Conservation (phyloP, 2,888 invertebrate species). For the Epinotia brunnichana region DNA sequence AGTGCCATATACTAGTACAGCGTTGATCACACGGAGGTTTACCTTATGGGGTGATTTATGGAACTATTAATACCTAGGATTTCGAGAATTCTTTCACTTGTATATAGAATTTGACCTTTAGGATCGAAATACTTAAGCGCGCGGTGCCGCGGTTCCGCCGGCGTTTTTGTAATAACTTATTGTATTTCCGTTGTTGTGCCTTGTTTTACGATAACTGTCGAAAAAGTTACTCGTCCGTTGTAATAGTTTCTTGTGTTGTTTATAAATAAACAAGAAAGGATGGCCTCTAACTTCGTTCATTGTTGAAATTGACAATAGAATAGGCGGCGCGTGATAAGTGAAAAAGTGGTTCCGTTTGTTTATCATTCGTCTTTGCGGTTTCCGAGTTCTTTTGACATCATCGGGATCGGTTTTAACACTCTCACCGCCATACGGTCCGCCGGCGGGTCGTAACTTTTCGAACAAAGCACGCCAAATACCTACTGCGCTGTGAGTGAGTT, state of each 20-base stretch:
- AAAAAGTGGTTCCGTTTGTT: conserved; percentile 33
- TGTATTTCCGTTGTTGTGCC: neutral
- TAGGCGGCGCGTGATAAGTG: conserved; percentile 33
- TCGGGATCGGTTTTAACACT: too few relatives aligned
- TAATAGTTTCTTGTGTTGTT: conserved; percentile 5
- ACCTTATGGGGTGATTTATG: too few relatives aligned
- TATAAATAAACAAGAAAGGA: conserved; percentile 38
- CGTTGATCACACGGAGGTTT: too few relatives aligned
- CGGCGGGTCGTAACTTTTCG: too few relatives aligned
- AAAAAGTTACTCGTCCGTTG: neutral
- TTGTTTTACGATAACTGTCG: neutral
- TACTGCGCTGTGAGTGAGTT: too few relatives aligned
- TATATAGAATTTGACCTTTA: too few relatives aligned
- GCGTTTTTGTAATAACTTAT: neutral
- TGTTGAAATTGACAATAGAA: conserved; percentile 32
- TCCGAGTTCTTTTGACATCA: conserved; percentile 20
- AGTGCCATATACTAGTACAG: too few relatives aligned
- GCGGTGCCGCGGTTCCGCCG: neutral
- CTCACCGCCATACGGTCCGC: too few relatives aligned
- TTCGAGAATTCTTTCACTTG: too few relatives aligned
- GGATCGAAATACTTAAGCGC: too few relatives aligned
- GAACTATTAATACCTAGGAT: too few relatives aligned
- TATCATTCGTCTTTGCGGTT: conserved; percentile 5
- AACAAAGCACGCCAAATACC: too few relatives aligned
- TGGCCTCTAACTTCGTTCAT: conserved; percentile 32